Percentiles rank a stretch among this genome's conserved stretches.
phyloP scores from a whole-genome alignment of 2,888 invertebrate genomes.

The Drosophila maculinotata region DNA sequence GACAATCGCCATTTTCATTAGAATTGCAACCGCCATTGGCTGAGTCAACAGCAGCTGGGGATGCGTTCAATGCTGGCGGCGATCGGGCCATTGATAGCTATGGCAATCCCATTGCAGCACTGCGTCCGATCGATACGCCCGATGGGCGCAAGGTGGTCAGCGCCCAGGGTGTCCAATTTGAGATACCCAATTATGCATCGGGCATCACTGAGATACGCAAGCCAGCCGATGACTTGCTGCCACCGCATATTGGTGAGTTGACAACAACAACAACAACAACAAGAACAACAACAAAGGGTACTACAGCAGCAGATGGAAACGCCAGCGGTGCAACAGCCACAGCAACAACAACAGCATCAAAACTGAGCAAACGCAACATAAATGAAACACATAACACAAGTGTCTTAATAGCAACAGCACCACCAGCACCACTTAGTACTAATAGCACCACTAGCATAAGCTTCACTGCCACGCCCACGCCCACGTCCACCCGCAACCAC shows the following conservation, averaged over 20 bases:
- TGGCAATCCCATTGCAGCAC: conserved; percentile 83
- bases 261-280: conserved; percentile 43
- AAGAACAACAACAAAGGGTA: conserved; percentile 19
- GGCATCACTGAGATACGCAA: conserved; percentile 84
- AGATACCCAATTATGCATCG: conserved; percentile 85
- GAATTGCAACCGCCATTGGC: conserved; percentile 82
- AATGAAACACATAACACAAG: conserved; percentile 35
- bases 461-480: conserved; percentile 26
- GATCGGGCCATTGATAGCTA: conserved; percentile 82
- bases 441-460: conserved; percentile 42
- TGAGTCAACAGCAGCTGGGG: conserved; percentile 54
- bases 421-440: conserved; percentile 10
- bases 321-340: conserved; percentile 29
- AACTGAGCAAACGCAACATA: conserved; percentile 16
- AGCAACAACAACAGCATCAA: conserved; percentile 7
- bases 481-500: conserved; percentile 9
- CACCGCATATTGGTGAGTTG: conserved; percentile 85
- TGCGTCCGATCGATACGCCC: conserved; percentile 83
- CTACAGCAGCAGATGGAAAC: conserved; percentile 9
- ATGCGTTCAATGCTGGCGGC: conserved; percentile 49
- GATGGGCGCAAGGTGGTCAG: conserved; percentile 83
- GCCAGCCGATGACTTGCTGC: conserved; percentile 83
- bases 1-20: conserved; percentile 83
- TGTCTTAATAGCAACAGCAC: conserved; percentile 28
- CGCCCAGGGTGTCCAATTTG: conserved; percentile 83